Conservation (phyloP, 1,140 invertebrate genomes). For the Cryptotermes secundus region DNA sequence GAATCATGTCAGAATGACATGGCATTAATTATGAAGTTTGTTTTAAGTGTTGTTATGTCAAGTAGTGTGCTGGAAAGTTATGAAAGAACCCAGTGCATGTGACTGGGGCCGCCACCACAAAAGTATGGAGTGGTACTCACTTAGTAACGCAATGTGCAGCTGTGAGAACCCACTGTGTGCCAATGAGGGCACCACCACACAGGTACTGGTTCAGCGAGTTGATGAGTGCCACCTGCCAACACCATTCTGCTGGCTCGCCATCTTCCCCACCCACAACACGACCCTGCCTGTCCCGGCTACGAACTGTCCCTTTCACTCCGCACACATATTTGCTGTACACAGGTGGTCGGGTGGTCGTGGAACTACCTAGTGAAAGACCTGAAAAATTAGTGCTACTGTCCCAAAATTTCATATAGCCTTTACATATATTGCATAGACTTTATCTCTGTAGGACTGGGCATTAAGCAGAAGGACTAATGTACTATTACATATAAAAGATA, state of each 20-base stretch:
- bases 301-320: slow-evolving; percentile 73
- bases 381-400: slow-evolving; percentile 16
- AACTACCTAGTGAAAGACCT: slow-evolving; percentile 22
- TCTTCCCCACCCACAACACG: slow-evolving; percentile 90
- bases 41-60: too few species aligned
- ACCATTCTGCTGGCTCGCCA: slow-evolving; percentile 88
- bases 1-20: too few species aligned
- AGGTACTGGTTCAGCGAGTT: slow-evolving; percentile 92
- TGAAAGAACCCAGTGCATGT: too few species aligned
- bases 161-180: slow-evolving; percentile 91
- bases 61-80: too few species aligned
- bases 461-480: too few species aligned
- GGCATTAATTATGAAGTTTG: too few species aligned
- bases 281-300: slow-evolving; percentile 50
- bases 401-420: too few species aligned
- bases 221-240: slow-evolving; percentile 93
- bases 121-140: too few species aligned
- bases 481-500: too few species aligned
- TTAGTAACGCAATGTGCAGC: slow-evolving; percentile 95
- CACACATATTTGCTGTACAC: slow-evolving; percentile 89
- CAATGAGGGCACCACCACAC: slow-evolving; percentile 93
- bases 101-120: too few species aligned
- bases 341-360: slow-evolving; percentile 63
- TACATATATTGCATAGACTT: too few species aligned
- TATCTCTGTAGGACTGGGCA: too few species aligned